These are phyloP conservation scores for Rhodeus uyekii DNA, from an alignment of 2,797 vertebrate species.

Conservation along the genomic window DNA sequence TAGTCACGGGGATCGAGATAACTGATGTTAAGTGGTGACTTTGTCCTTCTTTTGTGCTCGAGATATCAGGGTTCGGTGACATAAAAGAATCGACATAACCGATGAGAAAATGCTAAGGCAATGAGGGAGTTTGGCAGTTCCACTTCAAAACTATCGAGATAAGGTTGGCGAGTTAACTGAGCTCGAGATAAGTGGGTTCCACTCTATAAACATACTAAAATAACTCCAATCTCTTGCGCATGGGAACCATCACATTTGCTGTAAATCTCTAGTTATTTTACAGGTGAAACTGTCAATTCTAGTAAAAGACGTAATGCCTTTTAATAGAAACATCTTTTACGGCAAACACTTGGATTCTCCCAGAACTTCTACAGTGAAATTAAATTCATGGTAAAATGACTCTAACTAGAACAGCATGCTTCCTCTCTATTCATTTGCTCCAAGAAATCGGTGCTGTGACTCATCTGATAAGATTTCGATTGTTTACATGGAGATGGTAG, in stretches of 20 bases:
- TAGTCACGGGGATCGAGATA: too few relatives aligned
- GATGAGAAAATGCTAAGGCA: too few relatives aligned
- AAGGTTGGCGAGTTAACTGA: too few relatives aligned
- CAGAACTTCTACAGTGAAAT: not conserved
- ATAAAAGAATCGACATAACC: too few relatives aligned
- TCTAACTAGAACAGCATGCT: not conserved
- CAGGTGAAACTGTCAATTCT: not conserved
- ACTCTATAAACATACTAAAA: too few relatives aligned
- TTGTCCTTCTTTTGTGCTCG: too few relatives aligned
- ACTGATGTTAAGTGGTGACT: too few relatives aligned
- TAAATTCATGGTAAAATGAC: not conserved
- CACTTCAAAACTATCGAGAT: too few relatives aligned
- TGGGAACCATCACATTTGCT: not conserved
- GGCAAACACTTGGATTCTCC: not conserved
- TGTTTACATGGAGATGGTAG: slow-evolving; percentile 19
- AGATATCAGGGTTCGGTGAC: too few relatives aligned
- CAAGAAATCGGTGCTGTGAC: slow-evolving; percentile 22
- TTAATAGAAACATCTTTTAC: not conserved
- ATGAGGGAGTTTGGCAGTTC: too few relatives aligned
- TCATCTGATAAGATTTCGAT: slow-evolving; percentile 19
- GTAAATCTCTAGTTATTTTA: not conserved
- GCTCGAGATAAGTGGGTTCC: too few relatives aligned
- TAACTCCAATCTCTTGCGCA: too few relatives aligned
- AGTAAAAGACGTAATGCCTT: not conserved
- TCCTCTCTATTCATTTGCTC: not conserved